These are phyloP conservation scores for Saguinus midas DNA, from an alignment of 2,113 vertebrate genomes.

Conservation along the genomic window DNA sequence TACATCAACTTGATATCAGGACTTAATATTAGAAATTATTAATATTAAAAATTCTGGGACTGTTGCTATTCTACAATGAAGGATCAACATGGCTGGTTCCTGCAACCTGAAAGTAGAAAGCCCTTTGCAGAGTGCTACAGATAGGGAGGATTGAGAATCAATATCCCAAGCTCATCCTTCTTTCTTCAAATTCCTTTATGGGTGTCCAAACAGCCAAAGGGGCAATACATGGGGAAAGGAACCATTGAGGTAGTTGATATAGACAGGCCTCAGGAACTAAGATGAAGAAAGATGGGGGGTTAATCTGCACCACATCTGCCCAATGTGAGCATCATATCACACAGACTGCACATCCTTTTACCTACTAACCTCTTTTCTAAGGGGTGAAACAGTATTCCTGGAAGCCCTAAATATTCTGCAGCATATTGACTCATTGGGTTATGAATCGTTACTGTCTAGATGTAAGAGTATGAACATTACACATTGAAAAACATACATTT, in stretches of 20 bases:
- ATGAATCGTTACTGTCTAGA: background rate
- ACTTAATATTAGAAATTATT: too few relatives aligned
- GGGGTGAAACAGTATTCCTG: background rate
- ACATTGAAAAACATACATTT: background rate
- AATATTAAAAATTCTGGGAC: background rate
- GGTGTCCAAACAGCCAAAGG: background rate
- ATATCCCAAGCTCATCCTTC: background rate
- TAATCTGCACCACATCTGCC: background rate
- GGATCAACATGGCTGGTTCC: background rate
- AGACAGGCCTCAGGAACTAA: background rate
- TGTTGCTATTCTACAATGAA: background rate
- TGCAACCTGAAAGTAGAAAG: background rate
- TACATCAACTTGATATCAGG: too few relatives aligned
- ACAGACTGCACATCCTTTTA: background rate
- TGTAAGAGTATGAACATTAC: background rate
- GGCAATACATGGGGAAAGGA: background rate
- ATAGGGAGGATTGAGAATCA: background rate
- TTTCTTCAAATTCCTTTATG: background rate
- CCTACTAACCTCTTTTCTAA: background rate
- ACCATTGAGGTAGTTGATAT: background rate
- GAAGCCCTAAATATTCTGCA: background rate
- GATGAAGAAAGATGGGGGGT: rapidly evolving
- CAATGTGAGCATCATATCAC: background rate
- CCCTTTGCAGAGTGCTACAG: background rate
- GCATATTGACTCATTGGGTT: background rate